Conservation (phyloP, 2,888 invertebrate genomes). For the Villa cingulata region DNA sequence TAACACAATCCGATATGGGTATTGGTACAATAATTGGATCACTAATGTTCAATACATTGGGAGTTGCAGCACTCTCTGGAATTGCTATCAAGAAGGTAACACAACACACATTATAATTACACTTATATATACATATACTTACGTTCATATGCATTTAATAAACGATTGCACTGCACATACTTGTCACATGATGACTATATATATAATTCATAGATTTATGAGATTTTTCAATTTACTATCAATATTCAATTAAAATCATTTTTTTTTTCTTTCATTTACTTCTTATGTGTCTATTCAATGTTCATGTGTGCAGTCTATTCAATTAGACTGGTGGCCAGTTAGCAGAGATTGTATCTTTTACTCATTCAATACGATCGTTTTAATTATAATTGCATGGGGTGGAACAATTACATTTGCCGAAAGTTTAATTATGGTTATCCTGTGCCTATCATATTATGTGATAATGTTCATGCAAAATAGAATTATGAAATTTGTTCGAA, state of each 20-base stretch:
- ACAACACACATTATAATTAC: neutral
- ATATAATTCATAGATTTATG: too few relatives aligned
- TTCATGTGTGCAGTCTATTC: constrained; percentile 60
- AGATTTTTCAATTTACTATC: constrained; percentile 4
- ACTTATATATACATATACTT: neutral
- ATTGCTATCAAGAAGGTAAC: constrained; percentile 55
- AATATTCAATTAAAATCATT: constrained; percentile 32
- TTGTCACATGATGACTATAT: too few relatives aligned
- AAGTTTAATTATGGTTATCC: constrained; percentile 51
- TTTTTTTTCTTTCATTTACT: neutral
- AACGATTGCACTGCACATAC: neutral
- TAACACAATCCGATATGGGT: constrained; percentile 72
- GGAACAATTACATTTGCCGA: constrained; percentile 68
- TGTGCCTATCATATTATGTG: constrained; percentile 62
- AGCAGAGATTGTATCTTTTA: constrained; percentile 70
- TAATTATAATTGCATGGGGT: constrained; percentile 66
- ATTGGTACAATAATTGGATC: constrained; percentile 80
- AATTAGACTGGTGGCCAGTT: constrained; percentile 67
- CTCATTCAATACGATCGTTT: constrained; percentile 51
- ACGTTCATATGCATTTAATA: neutral
- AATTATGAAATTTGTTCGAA: constrained; percentile 34
- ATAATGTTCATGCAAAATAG: constrained; percentile 55
- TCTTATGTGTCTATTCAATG: too few relatives aligned
- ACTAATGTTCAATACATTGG: constrained; percentile 74
- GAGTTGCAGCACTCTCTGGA: constrained; percentile 69